phyloP scores from a whole-genome alignment of 2,113 vertebrate species.

The Noturus placidus region DNA sequence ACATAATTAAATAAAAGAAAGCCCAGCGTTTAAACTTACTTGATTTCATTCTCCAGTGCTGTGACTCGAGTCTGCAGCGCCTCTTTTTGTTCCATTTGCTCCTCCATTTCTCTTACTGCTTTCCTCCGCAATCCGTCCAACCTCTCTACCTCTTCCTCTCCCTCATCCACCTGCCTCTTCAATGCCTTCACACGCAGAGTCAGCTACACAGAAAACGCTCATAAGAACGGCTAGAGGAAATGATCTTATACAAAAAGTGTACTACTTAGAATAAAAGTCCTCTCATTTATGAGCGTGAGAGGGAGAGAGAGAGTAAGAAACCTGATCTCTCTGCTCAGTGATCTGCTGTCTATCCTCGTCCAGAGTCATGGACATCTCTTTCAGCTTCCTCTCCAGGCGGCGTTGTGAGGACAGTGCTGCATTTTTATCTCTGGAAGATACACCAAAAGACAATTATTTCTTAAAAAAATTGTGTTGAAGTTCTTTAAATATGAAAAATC shows the following conservation, averaged over 20 bases:
- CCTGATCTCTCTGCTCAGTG: constrained; percentile 90
- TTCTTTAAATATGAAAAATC: no score
- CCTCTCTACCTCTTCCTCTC: constrained; percentile 89
- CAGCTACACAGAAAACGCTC: constrained; percentile 73
- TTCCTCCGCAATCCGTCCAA: constrained; percentile 84
- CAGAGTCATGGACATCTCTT: constrained; percentile 86
- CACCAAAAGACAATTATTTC: background rate
- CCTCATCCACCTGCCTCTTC: constrained; percentile 91
- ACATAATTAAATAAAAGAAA: no score
- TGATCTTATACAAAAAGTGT: background rate
- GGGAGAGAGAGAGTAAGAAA: constrained; percentile 47
- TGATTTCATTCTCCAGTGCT: constrained; percentile 85
- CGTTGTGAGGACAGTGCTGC: constrained; percentile 79
- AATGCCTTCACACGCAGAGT: constrained; percentile 87
- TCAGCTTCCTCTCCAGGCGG: constrained; percentile 88
- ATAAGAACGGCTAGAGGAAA: background rate
- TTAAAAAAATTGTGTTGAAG: background rate
- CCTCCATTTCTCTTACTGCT: constrained; percentile 87
- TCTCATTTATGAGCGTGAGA: background rate
- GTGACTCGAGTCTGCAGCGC: constrained; percentile 82
- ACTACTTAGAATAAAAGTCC: background rate
- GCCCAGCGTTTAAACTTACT: constrained; percentile 67
- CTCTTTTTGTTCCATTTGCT: constrained; percentile 87
- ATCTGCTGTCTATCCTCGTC: constrained; percentile 88
- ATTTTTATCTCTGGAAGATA: constrained; percentile 80